Conservation (phyloP, 2,113 vertebrate genomes). For the Hystrix brachyura region DNA sequence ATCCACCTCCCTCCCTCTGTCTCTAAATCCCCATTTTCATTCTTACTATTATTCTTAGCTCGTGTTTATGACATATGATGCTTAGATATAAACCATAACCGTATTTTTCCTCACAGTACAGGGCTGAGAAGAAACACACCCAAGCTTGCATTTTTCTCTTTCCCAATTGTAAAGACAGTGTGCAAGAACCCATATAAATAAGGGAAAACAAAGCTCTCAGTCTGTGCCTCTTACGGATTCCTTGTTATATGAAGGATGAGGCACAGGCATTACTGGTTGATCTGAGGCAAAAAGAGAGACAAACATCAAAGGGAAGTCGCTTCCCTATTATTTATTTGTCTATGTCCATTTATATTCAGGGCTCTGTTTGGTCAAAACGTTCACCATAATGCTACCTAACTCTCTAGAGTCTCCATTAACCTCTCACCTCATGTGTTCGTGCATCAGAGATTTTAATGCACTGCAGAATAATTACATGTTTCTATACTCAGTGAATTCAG, state of each 20-base stretch:
- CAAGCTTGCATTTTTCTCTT: background rate
- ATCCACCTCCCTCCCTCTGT: background rate
- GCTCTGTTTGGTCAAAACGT: background rate
- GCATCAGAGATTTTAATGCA: background rate
- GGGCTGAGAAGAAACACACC: background rate
- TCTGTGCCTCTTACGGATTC: background rate
- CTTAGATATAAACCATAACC: background rate
- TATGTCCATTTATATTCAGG: background rate
- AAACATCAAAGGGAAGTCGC: background rate
- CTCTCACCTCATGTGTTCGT: background rate
- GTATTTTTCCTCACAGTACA: background rate
- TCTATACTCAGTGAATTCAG: background rate
- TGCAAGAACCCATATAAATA: background rate
- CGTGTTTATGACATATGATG: background rate
- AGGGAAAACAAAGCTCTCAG: background rate
- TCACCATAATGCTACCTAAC: background rate
- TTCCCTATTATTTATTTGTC: background rate
- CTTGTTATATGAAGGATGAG: background rate
- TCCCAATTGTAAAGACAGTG: fast-evolving
- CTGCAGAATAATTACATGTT: background rate
- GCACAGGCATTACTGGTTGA: background rate
- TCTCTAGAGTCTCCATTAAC: background rate
- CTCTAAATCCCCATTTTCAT: background rate
- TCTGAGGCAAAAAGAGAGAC: background rate
- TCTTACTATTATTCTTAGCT: background rate